phyloP scores from a whole-genome alignment of 2,888 invertebrate genomes.

The Trichacis sp. region DNA sequence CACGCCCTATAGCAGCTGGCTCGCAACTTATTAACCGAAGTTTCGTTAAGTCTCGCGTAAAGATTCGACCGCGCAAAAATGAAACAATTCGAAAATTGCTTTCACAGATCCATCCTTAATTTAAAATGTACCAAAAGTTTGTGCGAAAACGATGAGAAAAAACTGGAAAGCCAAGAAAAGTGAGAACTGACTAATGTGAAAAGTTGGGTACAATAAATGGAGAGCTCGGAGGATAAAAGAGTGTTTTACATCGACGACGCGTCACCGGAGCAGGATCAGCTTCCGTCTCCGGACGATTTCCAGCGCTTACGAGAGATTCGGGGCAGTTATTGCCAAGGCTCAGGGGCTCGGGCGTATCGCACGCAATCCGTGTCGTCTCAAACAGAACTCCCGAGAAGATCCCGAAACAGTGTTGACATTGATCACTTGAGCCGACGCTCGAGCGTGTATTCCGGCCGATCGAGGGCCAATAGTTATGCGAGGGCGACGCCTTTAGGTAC shows the following conservation, averaged over 20 bases:
- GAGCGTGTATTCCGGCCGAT: slow-evolving; percentile 53
- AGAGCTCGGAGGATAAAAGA: slow-evolving; percentile 51
- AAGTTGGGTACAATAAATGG: slow-evolving; percentile 21
- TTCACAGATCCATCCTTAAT: no score
- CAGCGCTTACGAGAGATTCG: slow-evolving; percentile 19
- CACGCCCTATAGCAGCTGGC: no score
- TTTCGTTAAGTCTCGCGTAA: no score
- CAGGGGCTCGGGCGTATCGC: slow-evolving; percentile 19
- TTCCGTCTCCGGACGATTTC: slow-evolving; percentile 28
- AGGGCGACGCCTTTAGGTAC: slow-evolving; percentile 61
- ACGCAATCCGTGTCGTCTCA: slow-evolving; percentile 45
- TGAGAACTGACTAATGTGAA: neutral
- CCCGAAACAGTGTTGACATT: slow-evolving; percentile 48
- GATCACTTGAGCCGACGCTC: slow-evolving; percentile 55
- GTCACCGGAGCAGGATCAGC: slow-evolving; percentile 36
- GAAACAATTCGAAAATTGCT: no score
- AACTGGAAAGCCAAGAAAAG: neutral
- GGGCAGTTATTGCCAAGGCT: slow-evolving; percentile 12
- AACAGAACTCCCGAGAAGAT: slow-evolving; percentile 43
- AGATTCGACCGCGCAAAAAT: no score
- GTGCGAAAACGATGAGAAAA: neutral
- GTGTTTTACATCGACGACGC: slow-evolving; percentile 58
- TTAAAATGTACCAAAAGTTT: no score
- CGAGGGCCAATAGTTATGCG: slow-evolving; percentile 58
- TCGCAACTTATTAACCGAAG: no score